Evolutionary conservation across 2,888 invertebrate genomes (phyloP).

Genomic region (Apodemia mormo): DNA sequence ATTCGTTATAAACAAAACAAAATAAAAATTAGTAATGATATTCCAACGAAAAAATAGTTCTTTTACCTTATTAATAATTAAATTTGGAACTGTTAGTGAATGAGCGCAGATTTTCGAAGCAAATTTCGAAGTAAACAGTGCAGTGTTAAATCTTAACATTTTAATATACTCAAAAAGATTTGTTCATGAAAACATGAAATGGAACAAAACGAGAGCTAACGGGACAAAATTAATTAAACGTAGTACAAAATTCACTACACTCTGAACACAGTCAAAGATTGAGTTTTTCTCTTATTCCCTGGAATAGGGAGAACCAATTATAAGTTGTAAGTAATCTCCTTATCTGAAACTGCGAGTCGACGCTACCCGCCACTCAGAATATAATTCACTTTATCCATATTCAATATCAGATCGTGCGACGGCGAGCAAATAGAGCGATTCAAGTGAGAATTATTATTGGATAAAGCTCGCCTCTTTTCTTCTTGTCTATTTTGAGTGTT

Average conservation of each 20-base stretch:
- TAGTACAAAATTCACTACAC: neutral
- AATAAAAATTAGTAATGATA: no score
- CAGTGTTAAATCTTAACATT: no score
- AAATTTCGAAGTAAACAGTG: no score
- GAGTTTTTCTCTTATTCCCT: conserved; percentile 64
- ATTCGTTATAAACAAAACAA: no score
- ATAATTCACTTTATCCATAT: conserved; percentile 80
- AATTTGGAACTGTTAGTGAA: no score
- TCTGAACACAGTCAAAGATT: conserved; percentile 2
- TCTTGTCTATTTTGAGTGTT: conserved; percentile 71
- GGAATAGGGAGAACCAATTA: conserved; percentile 76
- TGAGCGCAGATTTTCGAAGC: no score
- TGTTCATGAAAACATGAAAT: no score
- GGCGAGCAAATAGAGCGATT: conserved; percentile 76
- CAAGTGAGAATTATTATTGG: conserved; percentile 80
- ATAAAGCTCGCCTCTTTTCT: conserved; percentile 71
- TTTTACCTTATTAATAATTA: no score
- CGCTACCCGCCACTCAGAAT: conserved; percentile 66
- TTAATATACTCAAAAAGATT: no score
- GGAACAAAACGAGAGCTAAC: no score
- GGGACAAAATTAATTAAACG: no score
- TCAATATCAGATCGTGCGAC: conserved; percentile 79
- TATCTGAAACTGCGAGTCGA: conserved; percentile 40
- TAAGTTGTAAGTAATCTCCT: conserved; percentile 79
- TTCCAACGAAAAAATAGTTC: no score